phyloP scores from a whole-genome alignment of 2,888 invertebrate species.

The Eustalomyia histrio region DNA sequence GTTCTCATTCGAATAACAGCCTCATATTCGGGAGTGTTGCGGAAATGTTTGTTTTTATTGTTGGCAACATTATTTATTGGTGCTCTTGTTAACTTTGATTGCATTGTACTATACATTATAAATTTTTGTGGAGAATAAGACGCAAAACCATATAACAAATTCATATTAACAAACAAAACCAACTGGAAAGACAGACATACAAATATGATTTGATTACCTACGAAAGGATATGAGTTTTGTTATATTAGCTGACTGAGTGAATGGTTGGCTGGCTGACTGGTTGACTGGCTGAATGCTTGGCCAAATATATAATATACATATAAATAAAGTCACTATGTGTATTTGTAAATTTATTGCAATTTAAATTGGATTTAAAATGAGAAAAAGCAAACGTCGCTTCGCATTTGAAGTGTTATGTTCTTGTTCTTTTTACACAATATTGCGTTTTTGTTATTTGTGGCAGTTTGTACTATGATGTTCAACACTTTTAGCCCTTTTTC shows the following conservation, averaged over 20 bases:
- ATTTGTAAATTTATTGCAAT: conserved; percentile 63
- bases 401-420: conserved; percentile 51
- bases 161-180: background rate
- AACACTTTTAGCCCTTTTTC: conserved; percentile 64
- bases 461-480: conserved; percentile 55
- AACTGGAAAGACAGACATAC: conserved; percentile 31
- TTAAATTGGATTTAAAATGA: conserved; percentile 66
- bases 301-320: no score
- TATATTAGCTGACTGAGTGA: background rate
- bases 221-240: conserved; percentile 34
- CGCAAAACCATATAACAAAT: conserved; percentile 1
- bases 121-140: background rate
- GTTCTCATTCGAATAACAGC: conserved; percentile 2
- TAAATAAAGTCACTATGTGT: conserved; percentile 33
- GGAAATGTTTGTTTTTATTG: conserved; percentile 62
- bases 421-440: conserved; percentile 35
- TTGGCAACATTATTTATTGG: conserved; percentile 58
- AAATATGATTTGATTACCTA: conserved; percentile 63
- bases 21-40: conserved; percentile 46
- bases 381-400: conserved; percentile 63
- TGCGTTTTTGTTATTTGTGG: conserved; percentile 57
- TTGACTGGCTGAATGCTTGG: no score
- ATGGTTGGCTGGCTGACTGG: background rate
- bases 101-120: conserved; percentile 44
- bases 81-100: conserved; percentile 62